phyloP scores from a whole-genome alignment of 2,888 invertebrate genomes.

The Myopa tessellatipennis region DNA sequence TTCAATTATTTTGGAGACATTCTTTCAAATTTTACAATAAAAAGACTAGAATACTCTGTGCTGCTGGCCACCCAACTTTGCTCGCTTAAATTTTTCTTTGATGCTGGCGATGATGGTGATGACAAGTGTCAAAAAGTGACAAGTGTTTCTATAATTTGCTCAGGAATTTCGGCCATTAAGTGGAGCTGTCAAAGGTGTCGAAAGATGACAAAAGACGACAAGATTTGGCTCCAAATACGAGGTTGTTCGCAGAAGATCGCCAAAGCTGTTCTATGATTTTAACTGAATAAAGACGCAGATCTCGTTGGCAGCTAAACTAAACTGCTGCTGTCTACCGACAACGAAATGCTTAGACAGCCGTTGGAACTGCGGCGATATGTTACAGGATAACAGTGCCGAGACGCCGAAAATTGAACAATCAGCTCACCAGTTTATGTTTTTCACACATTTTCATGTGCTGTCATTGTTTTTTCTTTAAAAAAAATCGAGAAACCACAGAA shows the following conservation, averaged over 20 bases:
- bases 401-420: not conserved
- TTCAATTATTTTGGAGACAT: no score
- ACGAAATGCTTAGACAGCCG: conserved; percentile 2
- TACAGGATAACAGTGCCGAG: not conserved
- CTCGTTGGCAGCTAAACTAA: not conserved
- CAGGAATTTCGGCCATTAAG: conserved; percentile 26
- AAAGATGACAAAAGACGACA: conserved; percentile 40
- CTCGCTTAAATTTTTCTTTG: no score
- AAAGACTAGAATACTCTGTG: no score
- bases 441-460: no score
- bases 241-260: not conserved
- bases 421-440: not conserved
- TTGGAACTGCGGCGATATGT: conserved; percentile 14
- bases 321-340: conserved; percentile 3
- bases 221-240: not conserved
- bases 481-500: not conserved
- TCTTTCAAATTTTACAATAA: no score
- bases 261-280: not conserved
- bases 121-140: not conserved
- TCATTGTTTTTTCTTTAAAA: no score
- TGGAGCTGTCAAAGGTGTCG: conserved; percentile 49
- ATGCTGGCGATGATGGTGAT: no score
- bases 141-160: not conserved
- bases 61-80: no score
- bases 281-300: not conserved